Conservation (phyloP, 2,888 invertebrate genomes). For the Patella pellucida region DNA sequence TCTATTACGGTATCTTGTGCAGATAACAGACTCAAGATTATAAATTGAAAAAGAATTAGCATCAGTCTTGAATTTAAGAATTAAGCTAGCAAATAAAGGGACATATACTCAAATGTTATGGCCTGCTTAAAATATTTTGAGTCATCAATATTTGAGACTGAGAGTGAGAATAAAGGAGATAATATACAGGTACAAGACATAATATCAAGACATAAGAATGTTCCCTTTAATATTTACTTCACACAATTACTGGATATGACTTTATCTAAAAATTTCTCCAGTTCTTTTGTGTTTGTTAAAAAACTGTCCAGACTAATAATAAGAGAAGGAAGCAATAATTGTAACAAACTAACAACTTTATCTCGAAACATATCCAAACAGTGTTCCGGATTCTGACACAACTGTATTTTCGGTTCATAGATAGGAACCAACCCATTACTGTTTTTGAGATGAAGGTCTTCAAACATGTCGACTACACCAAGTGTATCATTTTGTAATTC, state of each 20-base stretch:
- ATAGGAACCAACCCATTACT: not conserved
- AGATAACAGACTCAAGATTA: no score
- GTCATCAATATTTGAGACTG: no score
- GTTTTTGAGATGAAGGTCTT: not conserved
- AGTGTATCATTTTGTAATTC: not conserved
- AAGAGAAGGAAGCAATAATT: not conserved
- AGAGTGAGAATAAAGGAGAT: no score
- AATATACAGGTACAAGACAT: no score
- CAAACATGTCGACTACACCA: not conserved
- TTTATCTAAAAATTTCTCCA: not conserved
- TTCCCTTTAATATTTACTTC: no score
- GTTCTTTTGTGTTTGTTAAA: not conserved
- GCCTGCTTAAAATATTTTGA: no score
- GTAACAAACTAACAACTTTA: constrained; percentile 6
- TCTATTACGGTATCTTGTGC: no score
- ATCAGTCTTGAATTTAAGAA: no score
- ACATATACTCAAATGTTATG: no score
- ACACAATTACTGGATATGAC: not conserved
- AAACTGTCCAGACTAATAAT: not conserved
- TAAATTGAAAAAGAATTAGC: no score
- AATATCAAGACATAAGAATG: no score
- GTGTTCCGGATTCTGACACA: not conserved
- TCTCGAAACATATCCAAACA: constrained; percentile 1
- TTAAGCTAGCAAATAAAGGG: no score
- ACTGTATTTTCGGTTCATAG: not conserved